Evolutionary conservation across 2,888 invertebrate genomes (phyloP), one percentile per base, ranked within the genome.

Genomic region (Micoletzkya japonica): DNA sequence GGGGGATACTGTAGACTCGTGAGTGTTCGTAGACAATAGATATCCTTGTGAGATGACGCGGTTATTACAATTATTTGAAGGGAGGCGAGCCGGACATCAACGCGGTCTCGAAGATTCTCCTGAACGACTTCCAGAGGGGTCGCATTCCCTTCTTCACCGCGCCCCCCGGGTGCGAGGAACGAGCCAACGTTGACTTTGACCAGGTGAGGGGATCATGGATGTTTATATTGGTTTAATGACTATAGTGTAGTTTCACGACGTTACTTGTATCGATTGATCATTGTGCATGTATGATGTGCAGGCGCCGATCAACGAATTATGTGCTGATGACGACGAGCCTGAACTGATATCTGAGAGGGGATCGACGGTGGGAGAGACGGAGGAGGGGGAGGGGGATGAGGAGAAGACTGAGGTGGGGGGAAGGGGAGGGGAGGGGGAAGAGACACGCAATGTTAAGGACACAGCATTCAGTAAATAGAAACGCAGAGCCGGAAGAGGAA

Each of bases 71-170:
- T 37, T 56, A 10, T 59, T 66, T 77, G 10, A 74, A 88, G 87
- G 94, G 94, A 80, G 98, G 95, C n/a, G 96, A 98, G 86, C 94
- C 98, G 14, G 95, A 98, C 87, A 88, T 95, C 28, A 88, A 90
- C 61, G 92, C 92, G 73, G 92, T 92, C 0, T 92, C 98, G 0
- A 91, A 92, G 86, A 95, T 95, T 92, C 91, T 99, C 14, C 89
- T 98, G 2, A 98, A 98, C 88, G 98, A 98, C 87, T 98, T 95
- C 92, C 97, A 98, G 87, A 90, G 98, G 83, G 98, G 98, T 4
- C 75, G 73, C 34, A 73, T 79, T 32, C 79, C 97, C 0, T 97
- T 93, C 87, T 98, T 93, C 88, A 74, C 74, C 1, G 69, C 71
- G 26, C 85, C 85, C n/a, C 81, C 82, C 4, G 82, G 81, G 26